phyloP scores from a whole-genome alignment of 2,797 vertebrate species.

The Eupleurogrammus muticus region DNA sequence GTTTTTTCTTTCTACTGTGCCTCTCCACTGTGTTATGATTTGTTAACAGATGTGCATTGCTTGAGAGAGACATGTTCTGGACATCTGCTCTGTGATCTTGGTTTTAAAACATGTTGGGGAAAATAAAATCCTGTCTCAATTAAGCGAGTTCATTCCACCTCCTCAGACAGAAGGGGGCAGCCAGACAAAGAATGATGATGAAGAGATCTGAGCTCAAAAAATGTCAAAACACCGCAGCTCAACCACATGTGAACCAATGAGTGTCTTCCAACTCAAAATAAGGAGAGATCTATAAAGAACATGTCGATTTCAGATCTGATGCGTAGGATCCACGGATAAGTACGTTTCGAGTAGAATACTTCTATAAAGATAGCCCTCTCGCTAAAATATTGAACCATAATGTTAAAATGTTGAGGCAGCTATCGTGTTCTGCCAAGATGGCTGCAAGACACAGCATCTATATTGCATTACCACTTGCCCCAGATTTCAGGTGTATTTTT shows the following conservation, averaged over 20 bases:
- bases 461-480: conserved; percentile 77
- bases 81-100: conserved; percentile 59
- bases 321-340: conserved; percentile 9
- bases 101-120: conserved; percentile 60
- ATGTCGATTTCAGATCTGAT: conserved; percentile 11
- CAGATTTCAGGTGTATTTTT: conserved; percentile 75
- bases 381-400: conserved; percentile 29
- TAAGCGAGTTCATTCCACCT: conserved; percentile 53
- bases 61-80: conserved; percentile 46
- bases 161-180: conserved; percentile 42
- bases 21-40: conserved; percentile 32
- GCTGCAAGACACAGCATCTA: conserved; percentile 69
- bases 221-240: conserved; percentile 38
- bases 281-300: conserved; percentile 11
- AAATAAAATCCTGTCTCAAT: conserved; percentile 66
- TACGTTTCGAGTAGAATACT: not conserved
- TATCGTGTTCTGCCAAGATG: not conserved
- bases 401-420: conserved; percentile 14
- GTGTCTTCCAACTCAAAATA: conserved; percentile 8
- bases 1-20: conserved; percentile 34
- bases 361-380: not conserved
- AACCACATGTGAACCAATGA: conserved; percentile 2
- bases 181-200: conserved; percentile 57
- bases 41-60: conserved; percentile 46
- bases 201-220: conserved; percentile 52